These are phyloP conservation scores for Serranus cabrilla DNA, from an alignment of 2,797 vertebrate species.

Conservation along the genomic window DNA sequence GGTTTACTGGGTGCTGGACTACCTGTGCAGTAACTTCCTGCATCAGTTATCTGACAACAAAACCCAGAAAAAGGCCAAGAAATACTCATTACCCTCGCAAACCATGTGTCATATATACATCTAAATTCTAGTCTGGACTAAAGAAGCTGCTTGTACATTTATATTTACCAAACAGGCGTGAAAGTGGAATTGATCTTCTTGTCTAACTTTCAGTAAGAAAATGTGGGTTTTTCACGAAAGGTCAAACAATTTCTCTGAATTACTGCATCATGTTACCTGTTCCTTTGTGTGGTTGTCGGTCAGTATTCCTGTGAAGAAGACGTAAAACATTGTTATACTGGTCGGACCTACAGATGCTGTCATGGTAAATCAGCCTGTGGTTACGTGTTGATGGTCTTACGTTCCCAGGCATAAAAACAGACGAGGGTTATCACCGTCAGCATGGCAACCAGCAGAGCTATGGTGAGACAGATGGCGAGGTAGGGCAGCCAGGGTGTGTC, in stretches of 20 bases:
- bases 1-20: not conserved
- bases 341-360: not conserved
- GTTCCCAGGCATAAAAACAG: conserved; percentile 13
- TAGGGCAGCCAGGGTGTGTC: conserved; percentile 35
- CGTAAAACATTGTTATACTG: not conserved
- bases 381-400: conserved; percentile 35
- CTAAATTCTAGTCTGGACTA: no score
- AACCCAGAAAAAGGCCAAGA: no score
- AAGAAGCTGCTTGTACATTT: no score
- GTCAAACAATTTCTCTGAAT: not conserved
- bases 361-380: not conserved
- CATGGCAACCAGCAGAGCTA: conserved; percentile 33
- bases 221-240: not conserved
- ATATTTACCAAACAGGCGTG: no score
- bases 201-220: no score
- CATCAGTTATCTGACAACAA: no score
- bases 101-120: no score
- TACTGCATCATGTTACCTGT: conserved; percentile 47
- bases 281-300: not conserved
- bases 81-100: no score
- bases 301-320: conserved; percentile 30
- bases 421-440: conserved; percentile 30
- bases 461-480: conserved; percentile 46
- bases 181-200: no score
- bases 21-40: no score